Evolutionary conservation across 2,113 vertebrate genomes (phyloP).

Genomic region (Lates calcarifer): DNA sequence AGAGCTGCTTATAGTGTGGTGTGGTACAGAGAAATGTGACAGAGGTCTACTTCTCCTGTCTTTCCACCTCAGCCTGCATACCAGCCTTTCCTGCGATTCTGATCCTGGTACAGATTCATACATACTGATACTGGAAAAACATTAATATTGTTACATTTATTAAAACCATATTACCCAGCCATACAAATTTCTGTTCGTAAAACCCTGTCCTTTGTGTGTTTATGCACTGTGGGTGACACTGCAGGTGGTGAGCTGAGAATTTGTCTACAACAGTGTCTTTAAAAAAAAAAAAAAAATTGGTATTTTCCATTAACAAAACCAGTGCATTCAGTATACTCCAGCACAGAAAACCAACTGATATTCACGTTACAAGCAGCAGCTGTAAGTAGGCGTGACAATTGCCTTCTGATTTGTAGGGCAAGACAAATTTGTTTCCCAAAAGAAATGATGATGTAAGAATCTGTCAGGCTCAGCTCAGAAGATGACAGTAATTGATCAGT

Average conservation of each 20-base stretch:
- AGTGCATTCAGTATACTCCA: no score
- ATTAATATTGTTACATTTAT: not conserved
- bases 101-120: not conserved
- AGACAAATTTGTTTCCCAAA: not conserved
- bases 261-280: no score
- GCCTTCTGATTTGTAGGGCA: not conserved
- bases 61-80: not conserved
- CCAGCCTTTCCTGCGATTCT: not conserved
- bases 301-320: no score
- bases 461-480: not conserved
- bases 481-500: not conserved
- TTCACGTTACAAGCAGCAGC: slow-evolving; percentile 1
- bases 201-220: not conserved
- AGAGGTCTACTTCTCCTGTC: not conserved
- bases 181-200: not conserved
- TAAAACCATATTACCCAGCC: no score
- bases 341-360: not conserved
- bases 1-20: slow-evolving; percentile 29
- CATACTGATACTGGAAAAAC: not conserved
- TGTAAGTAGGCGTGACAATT: not conserved
- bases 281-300: no score
- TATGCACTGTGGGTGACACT: not conserved
- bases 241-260: not conserved
- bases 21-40: slow-evolving; percentile 16
- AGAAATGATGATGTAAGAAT: not conserved